A percentile compares a stretch with the other conserved stretches of the same genome.
These are phyloP conservation scores for Vireo griseus DNA, from an alignment of 2,797 vertebrate genomes.

Conservation along the genomic window DNA sequence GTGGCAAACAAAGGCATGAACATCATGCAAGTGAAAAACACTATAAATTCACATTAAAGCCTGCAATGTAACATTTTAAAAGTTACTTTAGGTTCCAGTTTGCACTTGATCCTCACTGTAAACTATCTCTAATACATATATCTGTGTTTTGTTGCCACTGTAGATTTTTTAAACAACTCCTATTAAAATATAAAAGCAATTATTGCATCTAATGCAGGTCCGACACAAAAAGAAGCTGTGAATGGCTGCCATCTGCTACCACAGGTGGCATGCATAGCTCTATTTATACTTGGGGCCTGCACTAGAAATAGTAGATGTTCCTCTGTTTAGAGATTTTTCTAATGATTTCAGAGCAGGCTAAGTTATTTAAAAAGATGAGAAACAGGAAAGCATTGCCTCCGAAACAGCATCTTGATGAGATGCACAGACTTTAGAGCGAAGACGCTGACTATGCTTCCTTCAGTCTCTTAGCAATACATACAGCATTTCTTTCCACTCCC, in stretches of 20 bases:
- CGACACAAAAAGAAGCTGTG: slow-evolving; percentile 24
- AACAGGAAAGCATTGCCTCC: background rate
- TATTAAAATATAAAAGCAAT: slow-evolving; percentile 39
- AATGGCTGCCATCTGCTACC: slow-evolving; percentile 49
- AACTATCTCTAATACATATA: background rate
- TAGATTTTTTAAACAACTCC: background rate
- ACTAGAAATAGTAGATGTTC: background rate
- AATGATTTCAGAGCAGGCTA: background rate
- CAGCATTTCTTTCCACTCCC: slow-evolving; percentile 33
- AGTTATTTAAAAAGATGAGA: background rate
- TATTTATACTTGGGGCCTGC: background rate
- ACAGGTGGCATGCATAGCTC: slow-evolving; percentile 32
- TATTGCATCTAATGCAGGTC: background rate
- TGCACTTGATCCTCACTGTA: background rate
- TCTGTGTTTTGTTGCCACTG: background rate
- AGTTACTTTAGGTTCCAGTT: background rate
- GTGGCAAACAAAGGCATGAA: background rate
- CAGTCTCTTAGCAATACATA: slow-evolving; percentile 38
- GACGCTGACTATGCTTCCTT: background rate
- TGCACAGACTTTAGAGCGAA: fast-evolving
- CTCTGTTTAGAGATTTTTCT: background rate
- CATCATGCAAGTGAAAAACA: background rate
- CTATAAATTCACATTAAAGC: background rate
- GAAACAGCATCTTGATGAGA: background rate
- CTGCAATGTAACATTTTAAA: background rate